A percentile compares a stretch with the other conserved stretches of the same genome.
Conservation (phyloP, 2,797 vertebrate species). For the Gambusia yucatana region DNA sequence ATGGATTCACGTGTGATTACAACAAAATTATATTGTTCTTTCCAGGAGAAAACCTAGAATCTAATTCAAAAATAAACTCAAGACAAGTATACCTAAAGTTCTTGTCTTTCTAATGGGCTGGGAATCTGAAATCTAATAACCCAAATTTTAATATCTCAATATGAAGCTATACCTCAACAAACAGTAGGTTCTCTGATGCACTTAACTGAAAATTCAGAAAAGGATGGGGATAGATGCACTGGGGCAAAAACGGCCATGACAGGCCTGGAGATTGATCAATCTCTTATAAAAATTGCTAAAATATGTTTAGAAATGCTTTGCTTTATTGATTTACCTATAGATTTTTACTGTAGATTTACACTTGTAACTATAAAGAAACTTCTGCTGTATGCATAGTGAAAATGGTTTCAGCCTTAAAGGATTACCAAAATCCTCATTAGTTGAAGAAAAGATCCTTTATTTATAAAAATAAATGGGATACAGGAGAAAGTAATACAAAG, state of each 20-base stretch:
- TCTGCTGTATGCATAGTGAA: background rate
- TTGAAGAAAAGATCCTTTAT: background rate
- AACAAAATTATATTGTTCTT: background rate
- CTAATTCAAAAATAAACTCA: background rate
- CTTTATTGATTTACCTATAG: background rate
- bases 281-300: background rate
- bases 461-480: background rate
- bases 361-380: background rate
- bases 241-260: background rate
- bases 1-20: slow-evolving; percentile 4
- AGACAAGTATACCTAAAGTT: background rate
- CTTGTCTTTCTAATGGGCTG: background rate
- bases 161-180: background rate
- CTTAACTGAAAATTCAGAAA: background rate
- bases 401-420: slow-evolving; percentile 1
- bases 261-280: background rate
- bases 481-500: slow-evolving; percentile 7
- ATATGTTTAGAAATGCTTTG: background rate
- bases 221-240: background rate
- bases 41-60: background rate
- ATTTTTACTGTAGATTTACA: no score
- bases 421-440: background rate
- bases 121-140: background rate
- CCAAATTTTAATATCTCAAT: background rate
- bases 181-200: no score